Conservation (phyloP, 2,113 vertebrate species). For the Hymenochirus boettgeri region DNA sequence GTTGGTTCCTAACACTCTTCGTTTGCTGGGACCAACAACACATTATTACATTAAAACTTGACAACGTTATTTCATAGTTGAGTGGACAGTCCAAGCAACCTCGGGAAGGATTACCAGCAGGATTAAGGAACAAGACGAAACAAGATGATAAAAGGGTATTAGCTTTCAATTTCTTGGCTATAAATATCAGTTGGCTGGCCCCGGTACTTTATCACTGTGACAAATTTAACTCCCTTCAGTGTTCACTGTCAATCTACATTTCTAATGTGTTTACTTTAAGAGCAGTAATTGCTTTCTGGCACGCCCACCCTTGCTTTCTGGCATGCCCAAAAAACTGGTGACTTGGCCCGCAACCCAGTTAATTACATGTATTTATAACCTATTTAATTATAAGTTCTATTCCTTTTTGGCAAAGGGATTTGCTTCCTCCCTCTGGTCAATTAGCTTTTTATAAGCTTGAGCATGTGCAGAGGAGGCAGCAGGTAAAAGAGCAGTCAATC, state of each 20-base stretch:
- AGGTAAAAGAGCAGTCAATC: too few species aligned
- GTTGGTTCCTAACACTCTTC: too few species aligned
- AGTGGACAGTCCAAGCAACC: conserved; percentile 2
- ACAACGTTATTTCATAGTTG: conserved; percentile 10
- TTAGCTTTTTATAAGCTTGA: too few species aligned
- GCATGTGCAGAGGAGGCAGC: too few species aligned
- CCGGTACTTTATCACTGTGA: conserved; percentile 10
- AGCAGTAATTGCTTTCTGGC: conserved; percentile 64
- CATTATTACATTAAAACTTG: neutral
- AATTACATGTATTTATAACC: too few species aligned
- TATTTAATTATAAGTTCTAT: too few species aligned
- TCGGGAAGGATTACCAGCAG: conserved; percentile 18
- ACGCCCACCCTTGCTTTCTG: too few species aligned
- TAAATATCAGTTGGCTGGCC: conserved; percentile 28
- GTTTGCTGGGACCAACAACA: neutral
- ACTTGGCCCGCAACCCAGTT: too few species aligned
- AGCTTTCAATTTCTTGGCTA: conserved; percentile 25
- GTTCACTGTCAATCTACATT: conserved; percentile 27
- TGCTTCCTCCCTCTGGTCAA: too few species aligned
- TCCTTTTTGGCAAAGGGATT: too few species aligned
- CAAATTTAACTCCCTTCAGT: conserved; percentile 36
- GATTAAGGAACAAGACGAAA: conserved; percentile 37
- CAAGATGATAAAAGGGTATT: conserved; percentile 22
- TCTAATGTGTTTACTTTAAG: conserved; percentile 60
- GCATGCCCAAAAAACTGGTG: too few species aligned